A percentile compares a stretch with the other conserved stretches of the same genome.
phyloP scores from a whole-genome alignment of 2,797 vertebrate genomes.

The Phaenicophaeus curvirostris region DNA sequence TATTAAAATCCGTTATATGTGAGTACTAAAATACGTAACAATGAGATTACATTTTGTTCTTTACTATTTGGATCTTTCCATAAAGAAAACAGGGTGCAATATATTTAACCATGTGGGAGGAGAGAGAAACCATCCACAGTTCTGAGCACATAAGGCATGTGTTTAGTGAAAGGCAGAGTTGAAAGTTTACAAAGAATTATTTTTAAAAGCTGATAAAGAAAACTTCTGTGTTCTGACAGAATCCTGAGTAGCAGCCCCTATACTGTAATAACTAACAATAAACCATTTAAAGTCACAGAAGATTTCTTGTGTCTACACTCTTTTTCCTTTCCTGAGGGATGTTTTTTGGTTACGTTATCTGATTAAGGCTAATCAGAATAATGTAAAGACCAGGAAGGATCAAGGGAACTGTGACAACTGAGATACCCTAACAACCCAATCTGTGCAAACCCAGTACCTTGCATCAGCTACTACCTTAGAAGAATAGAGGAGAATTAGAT shows the following conservation, averaged over 20 bases:
- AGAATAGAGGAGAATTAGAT: not conserved
- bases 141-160: not conserved
- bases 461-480: not conserved
- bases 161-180: not conserved
- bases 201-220: not conserved
- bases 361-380: not conserved
- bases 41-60: not conserved
- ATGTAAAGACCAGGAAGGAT: not conserved
- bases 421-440: not conserved
- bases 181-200: not conserved
- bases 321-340: not conserved
- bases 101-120: not conserved
- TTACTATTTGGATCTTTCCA: not conserved
- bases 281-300: not conserved
- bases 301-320: not conserved
- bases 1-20: not conserved
- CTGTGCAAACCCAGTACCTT: not conserved
- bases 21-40: not conserved
- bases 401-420: not conserved
- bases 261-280: not conserved
- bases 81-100: not conserved
- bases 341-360: not conserved
- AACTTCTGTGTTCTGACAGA: not conserved
- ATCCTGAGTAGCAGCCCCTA: not conserved
- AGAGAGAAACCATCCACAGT: not conserved